Percentiles rank a stretch among this genome's conserved stretches.
Evolutionary conservation across 2,113 vertebrate species (phyloP).

Genomic region (Pungitius pungitius): DNA sequence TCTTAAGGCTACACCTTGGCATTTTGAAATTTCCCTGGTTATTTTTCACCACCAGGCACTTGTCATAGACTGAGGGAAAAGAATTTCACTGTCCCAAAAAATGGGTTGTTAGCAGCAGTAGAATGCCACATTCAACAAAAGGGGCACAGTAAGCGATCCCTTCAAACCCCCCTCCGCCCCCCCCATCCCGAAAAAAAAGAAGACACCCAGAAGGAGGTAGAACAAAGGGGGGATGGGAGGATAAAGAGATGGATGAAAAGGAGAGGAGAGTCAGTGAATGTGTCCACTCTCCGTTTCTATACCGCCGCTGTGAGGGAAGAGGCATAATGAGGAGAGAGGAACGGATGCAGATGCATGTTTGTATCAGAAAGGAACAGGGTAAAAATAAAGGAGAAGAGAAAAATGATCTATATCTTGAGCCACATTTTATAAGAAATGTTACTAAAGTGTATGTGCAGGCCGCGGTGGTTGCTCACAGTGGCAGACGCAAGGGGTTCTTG

Average conservation of each 20-base stretch:
- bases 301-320: conserved; percentile 25
- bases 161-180: conserved; percentile 7
- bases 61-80: conserved; percentile 49
- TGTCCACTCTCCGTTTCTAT: conserved; percentile 38
- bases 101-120: conserved; percentile 70
- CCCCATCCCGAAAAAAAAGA: background rate
- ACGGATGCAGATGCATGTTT: conserved; percentile 27
- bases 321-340: conserved; percentile 64
- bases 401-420: conserved; percentile 11
- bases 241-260: conserved; percentile 22
- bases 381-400: conserved; percentile 4
- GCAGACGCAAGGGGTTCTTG: conserved; percentile 1
- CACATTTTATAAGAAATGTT: background rate
- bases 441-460: background rate
- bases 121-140: conserved; percentile 55
- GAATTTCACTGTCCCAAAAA: conserved; percentile 55
- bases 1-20: conserved; percentile 71
- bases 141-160: conserved; percentile 48
- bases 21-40: conserved; percentile 64
- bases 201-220: background rate
- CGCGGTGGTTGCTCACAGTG: background rate
- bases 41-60: conserved; percentile 61
- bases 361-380: background rate
- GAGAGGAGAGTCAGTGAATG: conserved; percentile 38
- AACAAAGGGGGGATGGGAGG: background rate